These are phyloP conservation scores for Motacilla tschutschensis DNA, from an alignment of 2,113 vertebrate genomes.

Conservation along the genomic window DNA sequence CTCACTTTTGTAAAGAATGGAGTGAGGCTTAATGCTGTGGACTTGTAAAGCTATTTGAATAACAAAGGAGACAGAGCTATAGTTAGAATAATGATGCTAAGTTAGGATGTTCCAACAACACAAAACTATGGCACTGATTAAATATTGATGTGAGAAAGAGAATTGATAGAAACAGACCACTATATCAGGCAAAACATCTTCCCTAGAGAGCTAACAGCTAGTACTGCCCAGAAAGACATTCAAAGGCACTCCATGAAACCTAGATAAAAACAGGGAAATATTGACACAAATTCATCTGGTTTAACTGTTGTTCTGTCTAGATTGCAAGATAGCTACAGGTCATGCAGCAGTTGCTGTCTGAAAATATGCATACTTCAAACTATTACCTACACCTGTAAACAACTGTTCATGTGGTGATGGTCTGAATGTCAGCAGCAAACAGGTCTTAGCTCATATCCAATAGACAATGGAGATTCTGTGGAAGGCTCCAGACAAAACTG, in stretches of 20 bases:
- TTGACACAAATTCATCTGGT: background rate
- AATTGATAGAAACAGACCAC: background rate
- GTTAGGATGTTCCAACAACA: background rate
- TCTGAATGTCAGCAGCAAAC: background rate
- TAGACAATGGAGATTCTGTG: background rate
- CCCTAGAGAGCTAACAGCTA: background rate
- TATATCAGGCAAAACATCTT: background rate
- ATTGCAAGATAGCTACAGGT: background rate
- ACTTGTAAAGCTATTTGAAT: background rate
- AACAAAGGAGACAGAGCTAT: background rate
- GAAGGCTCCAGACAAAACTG: background rate
- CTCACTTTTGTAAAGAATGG: background rate
- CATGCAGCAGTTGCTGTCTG: background rate
- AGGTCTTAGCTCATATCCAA: background rate
- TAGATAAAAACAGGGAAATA: background rate
- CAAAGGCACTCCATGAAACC: background rate
- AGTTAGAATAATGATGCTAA: background rate
- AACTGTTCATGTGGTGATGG: background rate
- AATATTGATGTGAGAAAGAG: background rate
- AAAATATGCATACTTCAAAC: background rate
- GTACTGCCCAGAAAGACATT: background rate
- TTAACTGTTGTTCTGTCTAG: background rate
- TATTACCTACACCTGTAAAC: background rate
- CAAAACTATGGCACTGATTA: background rate
- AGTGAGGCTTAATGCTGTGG: background rate